These are phyloP conservation scores for Trichogramma evanescens DNA, from an alignment of 2,888 invertebrate species.

Conservation along the genomic window DNA sequence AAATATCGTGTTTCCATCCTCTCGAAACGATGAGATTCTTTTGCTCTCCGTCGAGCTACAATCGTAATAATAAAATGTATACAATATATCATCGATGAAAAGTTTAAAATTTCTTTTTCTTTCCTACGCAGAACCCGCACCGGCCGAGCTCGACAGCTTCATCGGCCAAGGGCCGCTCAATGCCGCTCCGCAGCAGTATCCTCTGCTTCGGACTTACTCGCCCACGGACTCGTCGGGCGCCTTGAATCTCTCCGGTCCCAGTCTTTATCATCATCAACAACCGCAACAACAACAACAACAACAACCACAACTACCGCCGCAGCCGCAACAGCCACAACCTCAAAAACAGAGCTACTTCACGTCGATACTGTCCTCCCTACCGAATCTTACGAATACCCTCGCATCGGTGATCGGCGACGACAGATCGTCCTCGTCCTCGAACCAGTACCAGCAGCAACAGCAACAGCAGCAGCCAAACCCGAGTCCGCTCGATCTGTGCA, in stretches of 20 bases:
- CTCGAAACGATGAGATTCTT: too few relatives aligned
- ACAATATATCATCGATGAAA: too few relatives aligned
- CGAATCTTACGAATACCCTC: constrained; percentile 34
- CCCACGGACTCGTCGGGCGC: neutral
- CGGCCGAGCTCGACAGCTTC: constrained; percentile 33
- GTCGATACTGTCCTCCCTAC: constrained; percentile 40
- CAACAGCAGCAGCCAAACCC: neutral
- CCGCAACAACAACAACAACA: neutral
- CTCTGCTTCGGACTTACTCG: neutral
- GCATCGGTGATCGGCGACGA: constrained; percentile 34
- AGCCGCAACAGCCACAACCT: constrained; percentile 19
- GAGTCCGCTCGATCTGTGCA: neutral
- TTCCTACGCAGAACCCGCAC: constrained; percentile 3
- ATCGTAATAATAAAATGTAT: too few relatives aligned
- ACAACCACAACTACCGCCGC: neutral
- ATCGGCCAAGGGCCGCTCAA: constrained; percentile 31
- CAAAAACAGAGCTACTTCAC: constrained; percentile 38
- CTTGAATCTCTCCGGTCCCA: neutral
- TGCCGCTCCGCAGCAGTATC: neutral
- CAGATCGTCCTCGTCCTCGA: neutral
- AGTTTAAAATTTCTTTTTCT: neutral
- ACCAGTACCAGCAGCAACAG: neutral
- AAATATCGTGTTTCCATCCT: too few relatives aligned
- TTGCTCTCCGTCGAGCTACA: too few relatives aligned
- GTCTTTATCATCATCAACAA: neutral